Percentiles rank a stretch among this genome's conserved stretches.
Evolutionary conservation across 2,888 invertebrate species (phyloP).

Genomic region (Agrochola macilenta): DNA sequence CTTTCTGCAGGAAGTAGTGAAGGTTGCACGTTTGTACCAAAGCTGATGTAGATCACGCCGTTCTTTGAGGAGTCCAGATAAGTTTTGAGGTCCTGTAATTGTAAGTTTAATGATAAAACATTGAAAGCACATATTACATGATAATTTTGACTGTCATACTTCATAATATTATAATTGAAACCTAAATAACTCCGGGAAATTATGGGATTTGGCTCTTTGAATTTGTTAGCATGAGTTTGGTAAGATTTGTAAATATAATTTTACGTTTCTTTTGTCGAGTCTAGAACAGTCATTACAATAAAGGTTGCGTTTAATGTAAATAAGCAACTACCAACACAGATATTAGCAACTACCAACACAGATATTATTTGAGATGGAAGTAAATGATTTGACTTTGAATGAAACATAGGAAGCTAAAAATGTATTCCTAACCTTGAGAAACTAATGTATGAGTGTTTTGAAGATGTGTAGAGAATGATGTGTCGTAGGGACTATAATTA

Average conservation of each 20-base stretch:
- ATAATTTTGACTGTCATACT: too few species aligned
- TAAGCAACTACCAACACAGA: too few species aligned
- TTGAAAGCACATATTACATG: not conserved
- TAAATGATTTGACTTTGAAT: slow-evolving; percentile 7
- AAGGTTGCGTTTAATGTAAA: too few species aligned
- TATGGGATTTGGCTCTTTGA: too few species aligned
- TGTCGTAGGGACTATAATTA: slow-evolving; percentile 11
- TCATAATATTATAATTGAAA: not conserved
- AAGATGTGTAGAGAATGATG: not conserved
- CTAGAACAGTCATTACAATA: not conserved
- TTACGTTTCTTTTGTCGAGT: not conserved
- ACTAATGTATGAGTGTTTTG: slow-evolving; percentile 1
- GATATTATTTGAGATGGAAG: slow-evolving; percentile 6
- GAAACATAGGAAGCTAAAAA: slow-evolving; percentile 8
- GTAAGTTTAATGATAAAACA: not conserved
- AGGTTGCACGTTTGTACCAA: slow-evolving; percentile 81
- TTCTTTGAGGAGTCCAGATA: slow-evolving; percentile 79
- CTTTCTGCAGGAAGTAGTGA: slow-evolving; percentile 74
- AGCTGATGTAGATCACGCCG: slow-evolving; percentile 85
- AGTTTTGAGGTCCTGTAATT: slow-evolving; percentile 74
- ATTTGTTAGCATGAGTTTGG: not conserved
- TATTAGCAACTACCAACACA: too few species aligned
- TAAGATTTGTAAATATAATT: not conserved
- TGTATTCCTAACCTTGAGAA: slow-evolving; percentile 29
- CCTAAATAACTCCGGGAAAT: too few species aligned